phyloP scores from a whole-genome alignment of 2,797 vertebrate genomes.

The Zenarchopterus dispar region DNA sequence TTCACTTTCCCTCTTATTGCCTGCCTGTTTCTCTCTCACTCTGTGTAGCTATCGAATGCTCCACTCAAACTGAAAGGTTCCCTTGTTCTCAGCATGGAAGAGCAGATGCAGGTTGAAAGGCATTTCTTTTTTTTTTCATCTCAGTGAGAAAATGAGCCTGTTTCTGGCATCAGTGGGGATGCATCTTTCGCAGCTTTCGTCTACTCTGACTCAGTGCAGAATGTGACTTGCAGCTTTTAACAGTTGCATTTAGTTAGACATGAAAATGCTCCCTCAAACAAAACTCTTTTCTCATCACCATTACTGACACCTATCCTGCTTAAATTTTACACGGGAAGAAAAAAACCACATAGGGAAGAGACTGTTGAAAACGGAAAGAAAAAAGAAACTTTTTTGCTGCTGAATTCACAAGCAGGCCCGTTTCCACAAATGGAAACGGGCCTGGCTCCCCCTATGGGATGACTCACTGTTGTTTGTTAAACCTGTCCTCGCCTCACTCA shows the following conservation, averaged over 20 bases:
- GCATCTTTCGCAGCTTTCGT: constrained; percentile 49
- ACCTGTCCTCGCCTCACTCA: constrained; percentile 14
- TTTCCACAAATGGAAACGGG: constrained; percentile 60
- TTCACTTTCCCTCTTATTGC: constrained; percentile 43
- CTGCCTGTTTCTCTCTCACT: constrained; percentile 44
- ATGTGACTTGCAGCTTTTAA: constrained; percentile 46
- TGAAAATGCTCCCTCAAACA: constrained; percentile 41
- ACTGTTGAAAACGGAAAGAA: background rate
- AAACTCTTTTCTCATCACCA: constrained; percentile 4
- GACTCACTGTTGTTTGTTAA: constrained; percentile 55
- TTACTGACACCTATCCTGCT: constrained; percentile 27
- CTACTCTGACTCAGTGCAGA: constrained; percentile 48
- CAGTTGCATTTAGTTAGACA: constrained; percentile 52
- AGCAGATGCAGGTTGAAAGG: constrained; percentile 68
- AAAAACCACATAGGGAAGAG: background rate
- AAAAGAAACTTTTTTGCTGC: constrained; percentile 25
- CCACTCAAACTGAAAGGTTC: constrained; percentile 65
- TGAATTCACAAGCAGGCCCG: no score
- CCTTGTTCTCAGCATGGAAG: constrained; percentile 58
- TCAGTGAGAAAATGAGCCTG: constrained; percentile 58
- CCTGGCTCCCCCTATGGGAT: constrained; percentile 26
- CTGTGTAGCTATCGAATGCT: constrained; percentile 45
- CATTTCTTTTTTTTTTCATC: constrained; percentile 51
- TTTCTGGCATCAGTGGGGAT: constrained; percentile 52
- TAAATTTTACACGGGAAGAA: constrained; percentile 19